Percentiles rank a stretch among this genome's conserved stretches.
Conservation (phyloP, 1,140 invertebrate species). For the Pemphigus obesinymphae region DNA sequence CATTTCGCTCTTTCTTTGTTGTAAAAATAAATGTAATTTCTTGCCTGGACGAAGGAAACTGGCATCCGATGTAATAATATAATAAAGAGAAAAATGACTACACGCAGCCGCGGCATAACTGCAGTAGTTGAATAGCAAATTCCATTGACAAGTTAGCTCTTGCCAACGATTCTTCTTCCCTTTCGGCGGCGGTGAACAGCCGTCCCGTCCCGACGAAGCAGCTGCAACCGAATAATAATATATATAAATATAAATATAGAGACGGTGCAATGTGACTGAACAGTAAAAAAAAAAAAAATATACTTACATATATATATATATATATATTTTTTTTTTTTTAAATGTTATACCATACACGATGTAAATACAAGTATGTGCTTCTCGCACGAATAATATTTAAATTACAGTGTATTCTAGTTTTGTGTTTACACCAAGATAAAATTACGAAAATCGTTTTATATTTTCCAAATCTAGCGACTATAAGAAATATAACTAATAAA, state of each 20-base stretch:
- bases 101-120: no score
- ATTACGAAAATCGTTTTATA: no score
- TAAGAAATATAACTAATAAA: no score
- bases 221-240: constrained; percentile 4
- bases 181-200: background rate
- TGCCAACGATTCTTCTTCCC: background rate
- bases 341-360: background rate
- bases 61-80: background rate
- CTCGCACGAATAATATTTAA: background rate
- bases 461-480: no score
- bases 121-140: background rate
- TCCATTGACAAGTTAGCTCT: background rate
- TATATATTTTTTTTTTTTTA: background rate
- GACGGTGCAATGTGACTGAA: background rate
- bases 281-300: background rate
- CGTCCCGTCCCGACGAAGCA: background rate
- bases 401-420: no score
- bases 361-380: no score
- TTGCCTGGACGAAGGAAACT: background rate
- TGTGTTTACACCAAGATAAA: no score
- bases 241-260: background rate
- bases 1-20: background rate
- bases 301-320: background rate
- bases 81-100: background rate
- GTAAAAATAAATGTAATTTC: background rate